phyloP scores from a whole-genome alignment of 2,888 invertebrate species.

The Philaethria dido region DNA sequence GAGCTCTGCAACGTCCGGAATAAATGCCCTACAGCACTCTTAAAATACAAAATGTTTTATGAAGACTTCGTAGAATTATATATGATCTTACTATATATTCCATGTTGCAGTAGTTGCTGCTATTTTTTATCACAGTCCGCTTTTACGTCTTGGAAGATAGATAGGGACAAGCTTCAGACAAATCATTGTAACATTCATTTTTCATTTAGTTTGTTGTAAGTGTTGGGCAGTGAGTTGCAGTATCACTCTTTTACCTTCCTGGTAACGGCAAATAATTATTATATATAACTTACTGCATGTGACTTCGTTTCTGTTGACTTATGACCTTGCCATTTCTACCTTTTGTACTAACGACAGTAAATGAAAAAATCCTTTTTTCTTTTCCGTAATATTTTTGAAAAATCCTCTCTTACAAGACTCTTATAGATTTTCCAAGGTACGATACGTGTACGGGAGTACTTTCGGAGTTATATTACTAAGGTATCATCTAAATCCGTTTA shows the following conservation, averaged over 20 bases:
- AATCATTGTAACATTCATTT: neutral
- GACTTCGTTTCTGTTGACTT: too few relatives aligned
- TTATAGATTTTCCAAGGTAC: too few relatives aligned
- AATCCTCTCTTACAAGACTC: too few relatives aligned
- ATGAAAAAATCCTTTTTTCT: too few relatives aligned
- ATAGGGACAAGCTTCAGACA: neutral
- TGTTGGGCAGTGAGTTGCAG: neutral
- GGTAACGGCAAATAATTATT: neutral
- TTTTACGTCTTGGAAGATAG: neutral
- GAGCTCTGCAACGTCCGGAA: conserved; percentile 10
- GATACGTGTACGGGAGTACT: too few relatives aligned
- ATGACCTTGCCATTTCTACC: too few relatives aligned
- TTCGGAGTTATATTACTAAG: too few relatives aligned
- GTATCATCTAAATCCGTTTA: too few relatives aligned
- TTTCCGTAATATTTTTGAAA: too few relatives aligned
- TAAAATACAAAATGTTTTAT: conserved; percentile 9
- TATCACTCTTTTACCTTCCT: neutral
- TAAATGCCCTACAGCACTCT: conserved; percentile 10
- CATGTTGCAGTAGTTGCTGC: neutral
- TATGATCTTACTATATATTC: neutral
- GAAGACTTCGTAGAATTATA: conserved; percentile 11
- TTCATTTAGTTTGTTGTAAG: neutral
- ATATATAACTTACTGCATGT: neutral
- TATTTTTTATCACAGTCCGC: neutral
- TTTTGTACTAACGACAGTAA: too few relatives aligned